Evolutionary conservation across 2,888 invertebrate species (phyloP).

Genomic region (Lordiphosa andalusiaca): DNA sequence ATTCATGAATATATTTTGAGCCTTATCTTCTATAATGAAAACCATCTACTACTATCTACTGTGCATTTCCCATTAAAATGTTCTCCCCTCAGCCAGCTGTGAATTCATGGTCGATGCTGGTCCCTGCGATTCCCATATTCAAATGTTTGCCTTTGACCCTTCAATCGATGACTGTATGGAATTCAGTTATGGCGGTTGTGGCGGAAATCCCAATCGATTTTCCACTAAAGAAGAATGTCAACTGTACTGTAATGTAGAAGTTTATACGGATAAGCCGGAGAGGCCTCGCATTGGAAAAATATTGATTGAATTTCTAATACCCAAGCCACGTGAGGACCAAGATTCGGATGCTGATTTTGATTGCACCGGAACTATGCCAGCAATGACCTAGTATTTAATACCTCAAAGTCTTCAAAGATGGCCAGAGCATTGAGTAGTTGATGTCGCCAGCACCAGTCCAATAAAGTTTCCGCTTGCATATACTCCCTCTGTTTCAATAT

Average conservation of each 20-base stretch:
- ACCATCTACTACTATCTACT: too few relatives aligned
- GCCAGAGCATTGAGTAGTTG: conserved; percentile 60
- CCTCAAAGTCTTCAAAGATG: conserved; percentile 55
- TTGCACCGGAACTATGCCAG: background rate
- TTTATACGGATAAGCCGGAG: background rate
- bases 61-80: too few relatives aligned
- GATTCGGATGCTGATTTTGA: background rate
- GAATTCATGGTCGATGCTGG: conserved; percentile 21
- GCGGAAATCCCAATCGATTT: conserved; percentile 51
- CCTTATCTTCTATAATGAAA: too few relatives aligned
- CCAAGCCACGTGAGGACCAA: background rate
- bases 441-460: conserved; percentile 53
- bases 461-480: conserved; percentile 14
- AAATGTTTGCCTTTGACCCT: conserved; percentile 29
- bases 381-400: conserved; percentile 6
- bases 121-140: conserved; percentile 17
- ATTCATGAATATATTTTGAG: too few relatives aligned
- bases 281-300: background rate
- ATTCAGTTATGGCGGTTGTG: conserved; percentile 41
- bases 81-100: conserved; percentile 22
- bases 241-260: conserved; percentile 9
- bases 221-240: conserved; percentile 13
- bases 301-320: background rate
- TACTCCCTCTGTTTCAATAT: conserved; percentile 8
- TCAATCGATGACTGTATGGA: conserved; percentile 16